Evolutionary conservation across 2,113 vertebrate species (phyloP), one percentile per base, ranked within the genome.

Genomic region (Cariama cristata): DNA sequence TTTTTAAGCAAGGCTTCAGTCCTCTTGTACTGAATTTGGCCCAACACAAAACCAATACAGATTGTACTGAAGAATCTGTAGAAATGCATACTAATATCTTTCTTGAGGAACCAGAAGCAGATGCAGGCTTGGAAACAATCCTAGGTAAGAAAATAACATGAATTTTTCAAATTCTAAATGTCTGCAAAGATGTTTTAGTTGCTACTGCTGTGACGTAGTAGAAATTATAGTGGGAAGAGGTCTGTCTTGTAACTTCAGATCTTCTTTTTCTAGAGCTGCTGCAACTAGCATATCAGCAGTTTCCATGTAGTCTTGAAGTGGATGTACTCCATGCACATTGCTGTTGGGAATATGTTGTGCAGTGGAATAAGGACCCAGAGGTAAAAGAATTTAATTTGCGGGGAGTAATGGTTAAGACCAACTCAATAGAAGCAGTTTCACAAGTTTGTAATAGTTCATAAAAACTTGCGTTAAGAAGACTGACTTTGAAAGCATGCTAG

Each of bases 281-380:
- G 92, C 89, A 79, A 69, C 95, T 98, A 5, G 98, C 99, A 8
- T 99, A 99, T 49, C 97, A 98, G 94, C 98, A 99, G 22, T 99
- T 99, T 94, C 99, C 99, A 2, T 99, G 99, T 94, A 99, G 99
- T 62, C 99, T 99, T 11, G 99, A 99, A 74, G 97, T 98, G 5
- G 99, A 99, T 92, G 91, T 99, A 86, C 98, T 99, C 52, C 99
- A 99, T 6, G 98, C 99, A 1, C 99, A 99, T 88, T 99, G 99
- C 97, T 99, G 99, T 95, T 99, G 99, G 99, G 99, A 99, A 59
- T 99, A 99, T 10, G 99, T 99, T 35, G 99, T 99, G 40, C 99
- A 99, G 97, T 99, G 99, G 99, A 99, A 99, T 97, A 99, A 99
- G 95, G 99, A 99, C 96, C 99, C 99, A 4, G 99, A 99, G 99